Conservation (phyloP, 2,113 vertebrate species). For the Podocnemis expansa region DNA sequence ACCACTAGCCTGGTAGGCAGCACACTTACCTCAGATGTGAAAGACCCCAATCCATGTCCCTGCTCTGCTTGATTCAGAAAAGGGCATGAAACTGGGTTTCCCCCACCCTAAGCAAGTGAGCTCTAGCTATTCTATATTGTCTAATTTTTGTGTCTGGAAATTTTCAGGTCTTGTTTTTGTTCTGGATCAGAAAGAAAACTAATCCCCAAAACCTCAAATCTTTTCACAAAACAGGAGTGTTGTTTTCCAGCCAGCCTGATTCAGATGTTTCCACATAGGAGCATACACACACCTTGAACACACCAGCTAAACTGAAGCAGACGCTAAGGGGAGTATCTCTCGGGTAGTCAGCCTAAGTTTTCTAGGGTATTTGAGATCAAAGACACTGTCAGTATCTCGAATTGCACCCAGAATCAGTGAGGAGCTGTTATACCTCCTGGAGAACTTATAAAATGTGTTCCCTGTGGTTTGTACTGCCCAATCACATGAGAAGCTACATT, state of each 20-base stretch:
- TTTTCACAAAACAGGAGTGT: no score
- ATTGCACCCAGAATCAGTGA: background rate
- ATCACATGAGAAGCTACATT: background rate
- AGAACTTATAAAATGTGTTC: no score
- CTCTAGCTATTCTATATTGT: background rate
- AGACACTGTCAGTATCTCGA: background rate
- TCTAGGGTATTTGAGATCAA: background rate
- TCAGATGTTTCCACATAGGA: background rate
- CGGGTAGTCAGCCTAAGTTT: background rate
- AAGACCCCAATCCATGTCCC: no score
- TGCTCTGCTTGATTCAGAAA: background rate
- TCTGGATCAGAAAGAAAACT: background rate
- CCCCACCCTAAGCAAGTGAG: background rate
- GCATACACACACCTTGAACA: background rate
- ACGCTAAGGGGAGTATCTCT: background rate
- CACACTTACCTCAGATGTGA: no score
- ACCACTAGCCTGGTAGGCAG: no score
- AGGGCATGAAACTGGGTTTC: background rate
- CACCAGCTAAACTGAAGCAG: background rate
- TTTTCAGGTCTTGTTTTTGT: background rate
- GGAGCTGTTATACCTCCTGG: background rate
- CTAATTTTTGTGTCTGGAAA: background rate
- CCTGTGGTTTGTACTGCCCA: background rate
- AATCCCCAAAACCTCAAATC: background rate
- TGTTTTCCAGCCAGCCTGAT: background rate